Base-by-base conservation (phyloP, 2,888 invertebrate genomes). In the Sicus ferrugineus region DNA sequence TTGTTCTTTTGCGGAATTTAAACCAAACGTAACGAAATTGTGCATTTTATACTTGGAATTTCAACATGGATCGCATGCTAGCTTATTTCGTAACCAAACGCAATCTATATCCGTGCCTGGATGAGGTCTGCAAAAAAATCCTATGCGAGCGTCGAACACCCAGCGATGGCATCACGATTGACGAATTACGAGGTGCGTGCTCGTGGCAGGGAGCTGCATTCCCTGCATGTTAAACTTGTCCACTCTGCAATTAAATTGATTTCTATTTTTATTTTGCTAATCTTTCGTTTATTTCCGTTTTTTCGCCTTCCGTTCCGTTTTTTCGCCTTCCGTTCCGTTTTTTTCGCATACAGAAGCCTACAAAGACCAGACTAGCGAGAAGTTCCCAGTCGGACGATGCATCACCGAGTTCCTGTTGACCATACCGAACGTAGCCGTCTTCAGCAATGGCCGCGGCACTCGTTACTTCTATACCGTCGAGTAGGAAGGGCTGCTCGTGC, bases 391-490 rank as follows among this genome's bases (percentile, higher is more conserved):
- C 23, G 21, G 14, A 2, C 67, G 67, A 4, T 67, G 67, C 48
- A 67, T 67, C 34, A 67, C 67, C 31, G 67, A 67, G 21, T 59
- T 67, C 6, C 23, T 67, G 67, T 31, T 67, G 58, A 67, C 67
- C 21, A 67, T 67, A 16, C 67, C 67, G 14, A 58, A 67, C 58
- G 34, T 67, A 21, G 67, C 67, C 31, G 58, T 58, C 31, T 67
- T 48, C 46, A 67, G 67, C 48, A 48, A 67, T 21, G 23, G 14
- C 5, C 21, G 38, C 9, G 67, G 67, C 7, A 67, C 67, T 0
- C 67, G 67, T 7, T 67, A 19, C 31, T 67, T 67, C 50, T 67
- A 67, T 59, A 31, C 46, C 16, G 21, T 67, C 46, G 48, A 48
- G 5, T 67, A 21, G 54, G 46, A 11, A 46, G n/a, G n/a, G n/a